Evolutionary conservation across 2,113 vertebrate genomes (phyloP), one percentile per base, ranked within the genome.

Genomic region (Paralichthys olivaceus): DNA sequence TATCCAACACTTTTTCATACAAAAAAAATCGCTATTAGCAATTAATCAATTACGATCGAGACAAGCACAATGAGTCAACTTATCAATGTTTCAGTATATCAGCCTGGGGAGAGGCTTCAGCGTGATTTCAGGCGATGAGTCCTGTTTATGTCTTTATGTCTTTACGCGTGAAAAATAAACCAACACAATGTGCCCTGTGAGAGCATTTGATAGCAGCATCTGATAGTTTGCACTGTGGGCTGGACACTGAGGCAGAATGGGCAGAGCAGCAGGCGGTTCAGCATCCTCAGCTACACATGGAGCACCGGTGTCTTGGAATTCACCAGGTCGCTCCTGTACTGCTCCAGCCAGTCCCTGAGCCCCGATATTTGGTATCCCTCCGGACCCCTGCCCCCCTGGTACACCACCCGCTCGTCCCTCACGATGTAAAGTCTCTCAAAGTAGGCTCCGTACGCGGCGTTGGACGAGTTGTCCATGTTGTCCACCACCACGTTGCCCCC

Each of bases 361-460:
- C 98, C 98, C 0, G 97, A 96, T 76, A 99, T 97, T 90, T 96
- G 96, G 95, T 98, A 99, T 69, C 97, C 98, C 58, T 99, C 97
- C 0, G 98, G 98, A 55, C 98, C 98, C 17, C 98, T 92, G 83
- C 96, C 96, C 25, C 98, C 98, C 92, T 99, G 98, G 86, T 98
- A 99, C 85, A 97, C 95, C 82, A 99, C 94, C 79, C 89, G 95
- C 76, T 94, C 94, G 43, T 97, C 95, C 93, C 96, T 95, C 74
- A 99, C 90, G 79, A 99, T 90, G 78, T 99, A 99, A 81, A 99
- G 97, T 89, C 98, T 95, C 93, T 99, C 97, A 78, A 99, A 99
- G 94, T 98, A 99, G 47, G 98, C 98, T n/a, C 98, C 98, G 69
- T 99, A 99, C 88, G 98, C 97, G 6, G 96, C 95, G 93, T 97